Evolutionary conservation across 2,113 vertebrate genomes (phyloP).

Genomic region (Nyctibius bracteatus): DNA sequence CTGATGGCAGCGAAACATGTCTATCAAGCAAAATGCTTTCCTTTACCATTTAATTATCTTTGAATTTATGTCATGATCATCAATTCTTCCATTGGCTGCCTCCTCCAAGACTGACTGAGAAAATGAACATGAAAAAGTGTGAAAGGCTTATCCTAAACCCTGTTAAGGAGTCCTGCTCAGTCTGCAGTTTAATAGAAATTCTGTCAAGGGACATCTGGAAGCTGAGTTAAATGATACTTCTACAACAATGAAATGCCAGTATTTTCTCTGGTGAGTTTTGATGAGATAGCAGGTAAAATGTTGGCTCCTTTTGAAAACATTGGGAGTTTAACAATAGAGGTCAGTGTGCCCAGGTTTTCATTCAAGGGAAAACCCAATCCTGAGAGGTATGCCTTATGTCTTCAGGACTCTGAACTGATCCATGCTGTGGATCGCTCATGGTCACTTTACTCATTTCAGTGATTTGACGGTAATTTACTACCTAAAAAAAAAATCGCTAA

Average conservation of each 20-base stretch:
- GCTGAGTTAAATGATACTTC: neutral
- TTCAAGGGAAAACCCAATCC: neutral
- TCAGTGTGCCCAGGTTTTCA: neutral
- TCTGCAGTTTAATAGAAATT: neutral
- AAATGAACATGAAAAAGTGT: neutral
- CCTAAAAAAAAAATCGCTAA: neutral
- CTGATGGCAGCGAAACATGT: neutral
- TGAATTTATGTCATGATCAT: neutral
- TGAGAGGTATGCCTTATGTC: neutral
- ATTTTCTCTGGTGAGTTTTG: neutral
- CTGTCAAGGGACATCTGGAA: neutral
- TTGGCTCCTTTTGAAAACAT: neutral
- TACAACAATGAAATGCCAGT: neutral
- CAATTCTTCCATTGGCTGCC: neutral
- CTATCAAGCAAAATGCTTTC: neutral
- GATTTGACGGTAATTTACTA: neutral
- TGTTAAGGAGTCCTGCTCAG: neutral
- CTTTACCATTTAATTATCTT: neutral
- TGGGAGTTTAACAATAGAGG: neutral
- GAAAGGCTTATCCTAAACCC: neutral
- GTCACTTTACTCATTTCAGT: neutral
- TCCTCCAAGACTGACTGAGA: neutral
- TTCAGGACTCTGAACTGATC: neutral
- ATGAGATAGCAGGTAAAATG: neutral
- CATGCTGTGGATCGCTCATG: rapidly evolving